A percentile compares a stretch with the other conserved stretches of the same genome.
Evolutionary conservation across 2,113 vertebrate genomes (phyloP).

Genomic region (Indicator indicator): DNA sequence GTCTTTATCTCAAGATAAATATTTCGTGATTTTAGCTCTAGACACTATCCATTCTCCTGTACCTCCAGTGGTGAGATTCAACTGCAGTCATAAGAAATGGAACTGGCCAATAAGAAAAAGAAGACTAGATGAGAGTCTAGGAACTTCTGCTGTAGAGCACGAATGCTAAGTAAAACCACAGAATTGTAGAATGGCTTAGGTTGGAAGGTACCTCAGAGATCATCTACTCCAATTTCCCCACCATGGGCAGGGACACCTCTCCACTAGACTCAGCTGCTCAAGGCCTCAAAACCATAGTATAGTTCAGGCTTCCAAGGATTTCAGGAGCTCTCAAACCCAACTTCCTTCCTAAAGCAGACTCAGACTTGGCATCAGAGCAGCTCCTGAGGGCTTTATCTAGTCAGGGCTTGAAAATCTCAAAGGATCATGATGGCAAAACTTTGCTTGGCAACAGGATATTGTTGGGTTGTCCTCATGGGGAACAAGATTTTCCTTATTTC

Average conservation of each 20-base stretch:
- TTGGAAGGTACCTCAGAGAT: no score
- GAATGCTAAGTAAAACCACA: neutral
- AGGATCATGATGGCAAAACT: neutral
- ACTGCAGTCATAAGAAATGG: neutral
- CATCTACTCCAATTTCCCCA: no score
- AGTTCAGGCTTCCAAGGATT: neutral
- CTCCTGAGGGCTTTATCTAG: neutral
- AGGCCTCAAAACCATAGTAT: no score
- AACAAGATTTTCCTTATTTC: neutral
- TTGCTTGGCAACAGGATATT: neutral
- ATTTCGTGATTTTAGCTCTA: neutral
- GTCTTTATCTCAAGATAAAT: neutral
- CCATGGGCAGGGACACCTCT: no score
- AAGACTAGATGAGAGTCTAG: neutral
- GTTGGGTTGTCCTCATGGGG: rapidly evolving
- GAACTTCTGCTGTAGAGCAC: neutral
- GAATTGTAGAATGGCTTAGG: no score
- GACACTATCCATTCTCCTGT: neutral
- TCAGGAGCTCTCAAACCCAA: neutral
- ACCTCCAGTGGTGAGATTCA: neutral
- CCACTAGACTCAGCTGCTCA: no score
- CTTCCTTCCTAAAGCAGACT: neutral
- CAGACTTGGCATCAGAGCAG: neutral
- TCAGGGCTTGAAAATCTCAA: neutral
- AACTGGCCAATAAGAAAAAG: neutral